These are phyloP conservation scores for Bilobella aurantiaca DNA, from an alignment of 1,140 invertebrate genomes.

Conservation along the genomic window DNA sequence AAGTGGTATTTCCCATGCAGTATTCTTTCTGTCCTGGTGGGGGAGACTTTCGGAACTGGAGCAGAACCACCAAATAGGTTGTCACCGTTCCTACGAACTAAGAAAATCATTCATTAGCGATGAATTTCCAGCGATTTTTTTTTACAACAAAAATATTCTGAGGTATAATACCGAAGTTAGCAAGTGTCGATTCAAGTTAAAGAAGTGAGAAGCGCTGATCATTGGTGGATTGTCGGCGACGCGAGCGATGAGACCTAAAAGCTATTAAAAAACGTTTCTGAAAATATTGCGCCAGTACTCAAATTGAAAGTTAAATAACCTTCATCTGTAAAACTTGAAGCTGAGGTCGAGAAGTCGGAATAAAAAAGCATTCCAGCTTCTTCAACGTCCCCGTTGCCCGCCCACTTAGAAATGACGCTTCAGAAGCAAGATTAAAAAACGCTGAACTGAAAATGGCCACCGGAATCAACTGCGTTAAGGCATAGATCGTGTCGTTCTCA, in stretches of 20 bases:
- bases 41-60: neutral
- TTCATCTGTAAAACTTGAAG: constrained; percentile 8
- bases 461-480: neutral
- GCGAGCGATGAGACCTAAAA: neutral
- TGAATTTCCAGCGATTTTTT: neutral
- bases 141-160: neutral
- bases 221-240: constrained; percentile 10
- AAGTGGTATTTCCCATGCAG: neutral
- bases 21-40: too few species aligned
- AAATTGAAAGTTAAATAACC: neutral
- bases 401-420: constrained; percentile 2
- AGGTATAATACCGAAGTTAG: neutral
- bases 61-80: neutral
- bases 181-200: constrained; percentile 5
- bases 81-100: neutral
- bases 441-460: neutral
- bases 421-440: constrained; percentile 6
- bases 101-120: neutral
- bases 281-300: neutral
- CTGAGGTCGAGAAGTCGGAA: neutral
- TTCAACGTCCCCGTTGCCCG: neutral
- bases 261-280: neutral
- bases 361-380: constrained; percentile 8
- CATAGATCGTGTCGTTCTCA: neutral
- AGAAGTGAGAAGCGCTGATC: constrained; percentile 5